These are phyloP conservation scores for Sander vitreus DNA, from an alignment of 2,113 vertebrate genomes.

Conservation along the genomic window DNA sequence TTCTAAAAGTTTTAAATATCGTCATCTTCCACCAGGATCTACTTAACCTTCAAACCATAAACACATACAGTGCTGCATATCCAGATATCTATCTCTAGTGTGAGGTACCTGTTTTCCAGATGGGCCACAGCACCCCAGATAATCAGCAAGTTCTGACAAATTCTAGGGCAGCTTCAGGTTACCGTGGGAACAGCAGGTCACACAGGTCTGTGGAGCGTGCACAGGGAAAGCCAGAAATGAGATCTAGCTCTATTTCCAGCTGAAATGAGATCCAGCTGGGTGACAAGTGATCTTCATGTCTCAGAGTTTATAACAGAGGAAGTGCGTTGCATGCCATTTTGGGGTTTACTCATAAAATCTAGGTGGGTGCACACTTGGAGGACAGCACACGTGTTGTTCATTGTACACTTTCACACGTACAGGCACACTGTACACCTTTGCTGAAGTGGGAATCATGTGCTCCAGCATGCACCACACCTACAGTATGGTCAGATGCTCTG, in stretches of 20 bases:
- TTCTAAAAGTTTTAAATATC: not conserved
- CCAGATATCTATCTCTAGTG: conserved; percentile 7
- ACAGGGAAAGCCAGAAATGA: conserved; percentile 15
- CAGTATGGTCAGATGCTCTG: conserved; percentile 6
- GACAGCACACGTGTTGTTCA: conserved; percentile 9
- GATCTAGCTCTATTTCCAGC: conserved; percentile 6
- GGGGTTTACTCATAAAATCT: conserved; percentile 34
- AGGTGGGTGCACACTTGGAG: conserved; percentile 69
- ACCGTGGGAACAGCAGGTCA: conserved; percentile 65
- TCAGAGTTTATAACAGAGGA: conserved; percentile 24
- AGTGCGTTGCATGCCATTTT: conserved; percentile 41
- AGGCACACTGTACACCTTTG: not conserved
- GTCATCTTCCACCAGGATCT: not conserved
- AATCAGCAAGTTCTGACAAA: conserved; percentile 58
- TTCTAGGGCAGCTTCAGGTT: conserved; percentile 46
- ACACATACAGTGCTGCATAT: not conserved
- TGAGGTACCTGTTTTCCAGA: conserved; percentile 31
- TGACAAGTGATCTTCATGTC: conserved; percentile 21
- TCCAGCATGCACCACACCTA: not conserved
- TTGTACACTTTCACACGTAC: not conserved
- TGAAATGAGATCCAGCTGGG: conserved; percentile 32
- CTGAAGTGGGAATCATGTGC: not conserved
- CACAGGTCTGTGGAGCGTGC: conserved; percentile 9
- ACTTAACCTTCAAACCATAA: not conserved
- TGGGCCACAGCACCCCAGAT: conserved; percentile 26